Base-by-base conservation (phyloP, 2,888 invertebrate species). In the Perizoma flavofasciatum region DNA sequence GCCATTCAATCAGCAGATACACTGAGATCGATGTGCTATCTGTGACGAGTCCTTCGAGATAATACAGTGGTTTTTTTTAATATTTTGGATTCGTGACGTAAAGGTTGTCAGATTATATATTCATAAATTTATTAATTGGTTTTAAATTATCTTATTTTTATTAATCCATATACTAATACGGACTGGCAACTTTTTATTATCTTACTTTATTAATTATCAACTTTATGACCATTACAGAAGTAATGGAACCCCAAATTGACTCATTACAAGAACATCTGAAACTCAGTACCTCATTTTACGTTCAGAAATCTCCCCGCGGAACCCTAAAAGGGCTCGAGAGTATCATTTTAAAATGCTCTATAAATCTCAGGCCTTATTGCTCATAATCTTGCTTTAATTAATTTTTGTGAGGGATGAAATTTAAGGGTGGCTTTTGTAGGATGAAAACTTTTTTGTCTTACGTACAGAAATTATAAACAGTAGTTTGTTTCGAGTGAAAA, bases 321-420 rank as follows among this genome's bases (percentile, higher is more conserved):
- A 53, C 73, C 67, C 77, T 66, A 72, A 76, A 73, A 72, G 73
- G 73, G 71, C 67, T 66, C 54, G 63, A 63, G 63, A 60, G 67
- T 72, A 73, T 73, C 70, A 70, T 71, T 78, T 68, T 65, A 72
- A 70, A 67, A 64, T 61, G 70, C 34, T 75, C 70, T 58, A 79
- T 81, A 81, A 81, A 81, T 82, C 81, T 76, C 61, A 33, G 62
- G 67, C 71, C 72, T 78, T 81, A 81, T 81, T 81, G 74, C 76
- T 76, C 76, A 74, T 79, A 81, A 82, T 82, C 78, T 77, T 64
- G 64, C 56, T 72, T 67, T 78, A 82, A 82, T 82, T 82, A 82
- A 79, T 82, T 82, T 81, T 79, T 75, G 72, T 72, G 67, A 59
- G 68, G 70, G 62, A 68, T 70, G 61, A 66, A 73, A 68, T 69